Percentiles rank a stretch among this genome's conserved stretches.
These are phyloP conservation scores for Atherinomorus stipes DNA, from an alignment of 2,113 vertebrate genomes.

Conservation along the genomic window DNA sequence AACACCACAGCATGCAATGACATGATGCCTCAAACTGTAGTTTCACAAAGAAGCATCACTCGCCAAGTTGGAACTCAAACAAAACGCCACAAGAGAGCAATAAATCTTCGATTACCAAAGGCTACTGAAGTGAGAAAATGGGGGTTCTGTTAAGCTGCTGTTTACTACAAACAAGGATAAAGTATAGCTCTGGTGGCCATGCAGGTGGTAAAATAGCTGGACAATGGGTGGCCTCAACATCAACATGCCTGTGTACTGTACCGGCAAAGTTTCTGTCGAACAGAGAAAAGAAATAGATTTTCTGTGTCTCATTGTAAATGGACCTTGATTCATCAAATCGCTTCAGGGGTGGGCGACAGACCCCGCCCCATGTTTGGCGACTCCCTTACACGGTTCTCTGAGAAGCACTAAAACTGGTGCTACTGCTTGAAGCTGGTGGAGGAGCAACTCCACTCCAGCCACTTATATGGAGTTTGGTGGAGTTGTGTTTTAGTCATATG, in stretches of 20 bases:
- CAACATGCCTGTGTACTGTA: background rate
- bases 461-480: background rate
- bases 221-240: conserved; percentile 54
- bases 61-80: conserved; percentile 43
- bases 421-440: conserved; percentile 28
- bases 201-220: conserved; percentile 31
- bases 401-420: conserved; percentile 65
- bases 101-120: conserved; percentile 36
- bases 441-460: background rate
- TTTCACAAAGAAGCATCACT: conserved; percentile 22
- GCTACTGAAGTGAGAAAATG: conserved; percentile 34
- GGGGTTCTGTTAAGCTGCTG: conserved; percentile 55
- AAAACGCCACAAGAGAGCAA: conserved; percentile 30
- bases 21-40: conserved; percentile 14
- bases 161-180: conserved; percentile 67
- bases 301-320: conserved; percentile 8
- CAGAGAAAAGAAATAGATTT: conserved; percentile 20
- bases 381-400: conserved; percentile 75
- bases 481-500: background rate
- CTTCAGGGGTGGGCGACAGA: conserved; percentile 19
- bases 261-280: conserved; percentile 29
- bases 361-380: conserved; percentile 45
- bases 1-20: background rate
- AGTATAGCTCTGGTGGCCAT: conserved; percentile 51
- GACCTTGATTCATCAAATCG: conserved; percentile 27